These are phyloP conservation scores for Choreutis nemorana DNA, from an alignment of 2,888 invertebrate genomes.

Conservation along the genomic window DNA sequence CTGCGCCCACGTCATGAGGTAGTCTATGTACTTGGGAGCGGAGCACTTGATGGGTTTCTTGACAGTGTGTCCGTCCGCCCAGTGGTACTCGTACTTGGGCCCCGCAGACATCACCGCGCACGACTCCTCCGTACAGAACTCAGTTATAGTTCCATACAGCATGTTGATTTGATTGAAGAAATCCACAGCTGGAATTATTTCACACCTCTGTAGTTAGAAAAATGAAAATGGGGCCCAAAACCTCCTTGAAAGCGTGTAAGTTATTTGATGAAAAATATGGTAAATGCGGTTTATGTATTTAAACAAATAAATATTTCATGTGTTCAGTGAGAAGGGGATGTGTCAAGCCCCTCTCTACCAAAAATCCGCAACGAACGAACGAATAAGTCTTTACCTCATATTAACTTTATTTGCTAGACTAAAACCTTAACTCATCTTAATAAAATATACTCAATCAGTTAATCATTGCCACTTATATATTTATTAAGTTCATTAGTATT, in stretches of 20 bases:
- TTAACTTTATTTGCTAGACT: too few relatives aligned
- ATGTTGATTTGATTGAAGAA: conserved; percentile 99
- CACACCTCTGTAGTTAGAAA: too few relatives aligned
- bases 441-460: background rate
- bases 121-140: conserved; percentile 97
- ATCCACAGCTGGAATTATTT: conserved; percentile 84
- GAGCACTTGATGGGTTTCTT: conserved; percentile 99
- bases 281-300: too few relatives aligned
- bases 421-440: too few relatives aligned
- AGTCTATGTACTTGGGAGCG: conserved; percentile 98
- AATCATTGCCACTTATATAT: background rate
- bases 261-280: too few relatives aligned
- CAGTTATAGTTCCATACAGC: conserved; percentile 99
- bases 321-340: too few relatives aligned
- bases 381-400: too few relatives aligned
- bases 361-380: too few relatives aligned
- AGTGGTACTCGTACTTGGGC: conserved; percentile 99
- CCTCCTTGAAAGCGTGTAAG: too few relatives aligned
- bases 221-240: too few relatives aligned
- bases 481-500: background rate
- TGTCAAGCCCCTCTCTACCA: too few relatives aligned
- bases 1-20: conserved; percentile 99
- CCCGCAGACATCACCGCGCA: conserved; percentile 99
- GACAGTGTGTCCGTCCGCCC: conserved; percentile 98
- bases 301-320: too few relatives aligned